A percentile compares a stretch with the other conserved stretches of the same genome.
These are phyloP conservation scores for Periophthalmodon schlosseri DNA, from an alignment of 2,113 vertebrate species.

Conservation along the genomic window DNA sequence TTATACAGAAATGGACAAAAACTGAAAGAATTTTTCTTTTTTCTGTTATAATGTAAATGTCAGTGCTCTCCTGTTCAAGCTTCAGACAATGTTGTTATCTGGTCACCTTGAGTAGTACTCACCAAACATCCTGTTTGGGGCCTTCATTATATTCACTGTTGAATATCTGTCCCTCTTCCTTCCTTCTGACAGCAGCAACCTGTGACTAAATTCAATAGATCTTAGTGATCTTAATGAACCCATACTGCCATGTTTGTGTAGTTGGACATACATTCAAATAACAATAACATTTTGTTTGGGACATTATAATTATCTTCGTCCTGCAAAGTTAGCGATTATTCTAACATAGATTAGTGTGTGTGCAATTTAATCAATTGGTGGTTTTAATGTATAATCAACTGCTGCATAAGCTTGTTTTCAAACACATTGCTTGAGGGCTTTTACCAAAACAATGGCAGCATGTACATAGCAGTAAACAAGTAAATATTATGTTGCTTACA, in stretches of 20 bases:
- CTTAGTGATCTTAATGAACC: neutral
- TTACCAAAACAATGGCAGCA: neutral
- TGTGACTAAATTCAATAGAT: constrained; percentile 32
- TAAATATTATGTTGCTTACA: neutral
- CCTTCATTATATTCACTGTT: constrained; percentile 57
- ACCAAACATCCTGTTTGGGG: constrained; percentile 76
- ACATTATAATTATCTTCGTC: too few species aligned
- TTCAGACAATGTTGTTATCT: constrained; percentile 35
- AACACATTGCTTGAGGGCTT: neutral
- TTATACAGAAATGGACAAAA: neutral
- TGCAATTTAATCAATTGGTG: neutral
- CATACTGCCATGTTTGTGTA: too few species aligned
- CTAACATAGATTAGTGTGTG: neutral
- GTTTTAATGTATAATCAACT: neutral
- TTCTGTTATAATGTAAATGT: neutral
- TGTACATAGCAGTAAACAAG: neutral
- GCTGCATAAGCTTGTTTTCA: neutral
- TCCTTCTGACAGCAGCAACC: constrained; percentile 56
- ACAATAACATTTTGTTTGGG: too few species aligned
- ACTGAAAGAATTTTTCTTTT: too few species aligned
- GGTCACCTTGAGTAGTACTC: constrained; percentile 14
- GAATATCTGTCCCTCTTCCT: constrained; percentile 72
- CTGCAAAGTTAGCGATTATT: too few species aligned
- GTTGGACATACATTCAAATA: too few species aligned
- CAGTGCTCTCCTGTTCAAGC: neutral